Evolutionary conservation across 1,140 invertebrate genomes (phyloP).

Genomic region (Stegodyphus mimosarum): DNA sequence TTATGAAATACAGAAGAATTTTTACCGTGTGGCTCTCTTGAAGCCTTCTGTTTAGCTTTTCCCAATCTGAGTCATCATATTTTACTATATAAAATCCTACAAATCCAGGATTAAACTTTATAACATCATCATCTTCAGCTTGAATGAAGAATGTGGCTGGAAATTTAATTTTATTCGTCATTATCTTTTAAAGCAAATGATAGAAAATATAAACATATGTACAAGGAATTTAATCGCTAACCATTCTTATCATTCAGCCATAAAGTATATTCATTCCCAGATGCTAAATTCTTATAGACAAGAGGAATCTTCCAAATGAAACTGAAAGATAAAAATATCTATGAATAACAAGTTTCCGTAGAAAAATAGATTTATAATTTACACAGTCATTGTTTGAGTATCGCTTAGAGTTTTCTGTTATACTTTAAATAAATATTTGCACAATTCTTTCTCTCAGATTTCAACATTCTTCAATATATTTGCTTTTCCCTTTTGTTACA

Average conservation of each 20-base stretch:
- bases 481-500: no score
- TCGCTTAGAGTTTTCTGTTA: no score
- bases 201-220: not conserved
- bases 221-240: not conserved
- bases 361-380: no score
- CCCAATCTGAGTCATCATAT: slow-evolving; percentile 27
- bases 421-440: no score
- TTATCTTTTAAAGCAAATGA: not conserved
- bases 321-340: not conserved
- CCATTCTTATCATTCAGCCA: slow-evolving; percentile 39
- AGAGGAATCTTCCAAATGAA: slow-evolving; percentile 43
- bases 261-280: slow-evolving; percentile 25
- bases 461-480: no score
- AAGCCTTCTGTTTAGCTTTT: slow-evolving; percentile 7
- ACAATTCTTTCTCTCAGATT: no score
- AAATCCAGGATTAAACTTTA: slow-evolving; percentile 46
- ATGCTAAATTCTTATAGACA: slow-evolving; percentile 21
- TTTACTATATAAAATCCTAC: slow-evolving; percentile 51
- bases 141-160: slow-evolving; percentile 26
- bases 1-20: not conserved
- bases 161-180: not conserved
- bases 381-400: no score
- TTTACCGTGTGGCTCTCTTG: slow-evolving; percentile 13
- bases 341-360: not conserved
- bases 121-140: slow-evolving; percentile 8